Percentiles rank a stretch among this genome's conserved stretches.
Conservation (phyloP, 2,113 vertebrate species). For the Eleginops maclovinus region DNA sequence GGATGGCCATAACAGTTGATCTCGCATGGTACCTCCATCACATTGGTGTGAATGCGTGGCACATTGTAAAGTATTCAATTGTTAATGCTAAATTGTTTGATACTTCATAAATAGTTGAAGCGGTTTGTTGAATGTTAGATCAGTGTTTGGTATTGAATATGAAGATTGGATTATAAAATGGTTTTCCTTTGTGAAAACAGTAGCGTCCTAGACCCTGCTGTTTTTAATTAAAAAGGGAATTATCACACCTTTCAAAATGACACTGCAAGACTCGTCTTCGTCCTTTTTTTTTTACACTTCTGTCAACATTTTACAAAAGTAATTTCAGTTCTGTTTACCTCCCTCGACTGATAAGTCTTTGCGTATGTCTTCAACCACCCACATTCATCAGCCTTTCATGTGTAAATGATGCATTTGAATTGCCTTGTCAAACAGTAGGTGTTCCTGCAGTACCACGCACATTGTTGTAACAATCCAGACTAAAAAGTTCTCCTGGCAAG, state of each 20-base stretch:
- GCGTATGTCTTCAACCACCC: neutral
- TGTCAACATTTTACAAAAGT: neutral
- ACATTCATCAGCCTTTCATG: neutral
- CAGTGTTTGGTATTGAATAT: no score
- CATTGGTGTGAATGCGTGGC: no score
- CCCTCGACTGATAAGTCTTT: neutral
- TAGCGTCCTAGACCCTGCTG: neutral
- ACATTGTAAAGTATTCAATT: no score
- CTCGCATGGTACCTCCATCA: no score
- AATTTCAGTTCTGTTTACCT: neutral
- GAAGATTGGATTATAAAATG: no score
- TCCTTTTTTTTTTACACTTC: neutral
- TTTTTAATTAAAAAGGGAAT: conserved; percentile 6
- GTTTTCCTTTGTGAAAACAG: no score
- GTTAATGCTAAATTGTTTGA: no score
- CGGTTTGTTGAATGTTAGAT: no score
- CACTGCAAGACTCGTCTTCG: neutral
- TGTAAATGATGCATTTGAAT: neutral
- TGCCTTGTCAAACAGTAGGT: neutral
- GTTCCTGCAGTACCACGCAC: neutral
- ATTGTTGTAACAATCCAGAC: neutral
- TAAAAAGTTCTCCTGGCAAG: neutral
- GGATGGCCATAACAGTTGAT: no score
- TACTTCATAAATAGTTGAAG: no score
- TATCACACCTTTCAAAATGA: conserved; percentile 10